Percentiles rank a stretch among this genome's conserved stretches.
Evolutionary conservation across 2,797 vertebrate species (phyloP).

Genomic region (Chelon labrosus): DNA sequence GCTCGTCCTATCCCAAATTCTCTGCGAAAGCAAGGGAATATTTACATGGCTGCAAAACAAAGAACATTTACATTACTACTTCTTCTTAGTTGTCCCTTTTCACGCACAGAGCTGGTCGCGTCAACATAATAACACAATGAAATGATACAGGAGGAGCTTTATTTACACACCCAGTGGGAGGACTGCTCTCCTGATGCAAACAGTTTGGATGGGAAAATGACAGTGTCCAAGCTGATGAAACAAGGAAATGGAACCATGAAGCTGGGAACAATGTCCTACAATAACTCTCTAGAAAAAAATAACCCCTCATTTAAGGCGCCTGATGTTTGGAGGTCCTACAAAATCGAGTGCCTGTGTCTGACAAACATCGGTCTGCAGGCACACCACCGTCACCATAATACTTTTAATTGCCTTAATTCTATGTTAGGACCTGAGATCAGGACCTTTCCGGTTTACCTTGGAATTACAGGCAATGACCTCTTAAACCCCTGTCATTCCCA

Average conservation of each 20-base stretch:
- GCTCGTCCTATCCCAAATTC: background rate
- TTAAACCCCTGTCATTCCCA: constrained; percentile 51
- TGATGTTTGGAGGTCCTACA: constrained; percentile 69
- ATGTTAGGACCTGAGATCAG: constrained; percentile 68
- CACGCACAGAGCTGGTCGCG: constrained; percentile 42
- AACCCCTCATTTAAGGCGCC: constrained; percentile 78
- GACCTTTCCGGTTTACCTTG: constrained; percentile 67
- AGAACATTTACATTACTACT: constrained; percentile 7
- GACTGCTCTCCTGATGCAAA: constrained; percentile 73
- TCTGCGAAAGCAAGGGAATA: background rate
- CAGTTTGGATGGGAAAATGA: constrained; percentile 80
- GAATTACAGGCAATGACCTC: constrained; percentile 59
- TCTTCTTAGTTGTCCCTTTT: constrained; percentile 31
- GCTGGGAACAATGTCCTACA: constrained; percentile 65
- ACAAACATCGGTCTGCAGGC: constrained; percentile 78
- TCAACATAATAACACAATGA: constrained; percentile 53
- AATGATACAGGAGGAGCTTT: constrained; percentile 69
- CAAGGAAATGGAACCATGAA: constrained; percentile 61
- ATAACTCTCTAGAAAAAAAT: constrained; percentile 61
- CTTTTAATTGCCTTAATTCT: constrained; percentile 80
- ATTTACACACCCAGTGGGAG: constrained; percentile 73
- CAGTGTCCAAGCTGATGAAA: constrained; percentile 67
- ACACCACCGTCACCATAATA: constrained; percentile 65
- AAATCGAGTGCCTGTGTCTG: constrained; percentile 65
- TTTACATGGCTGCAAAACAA: background rate